phyloP scores from a whole-genome alignment of 2,888 invertebrate species.

The Volucella inflata region DNA sequence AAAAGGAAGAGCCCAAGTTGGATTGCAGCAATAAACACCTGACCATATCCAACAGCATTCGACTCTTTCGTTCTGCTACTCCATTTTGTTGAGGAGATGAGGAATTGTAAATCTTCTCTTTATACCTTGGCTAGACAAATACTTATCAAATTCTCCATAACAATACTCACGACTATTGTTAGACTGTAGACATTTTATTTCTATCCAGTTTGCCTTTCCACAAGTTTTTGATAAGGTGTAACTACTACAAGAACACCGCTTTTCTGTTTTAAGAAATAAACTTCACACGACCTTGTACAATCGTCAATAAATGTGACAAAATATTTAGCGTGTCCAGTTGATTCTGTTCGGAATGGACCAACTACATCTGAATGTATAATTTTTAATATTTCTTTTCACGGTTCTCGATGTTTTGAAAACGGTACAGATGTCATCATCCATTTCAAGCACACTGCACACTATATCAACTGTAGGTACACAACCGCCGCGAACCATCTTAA shows the following conservation, averaged over 20 bases:
- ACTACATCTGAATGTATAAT: slow-evolving; percentile 52
- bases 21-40: slow-evolving; percentile 76
- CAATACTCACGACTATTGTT: slow-evolving; percentile 78
- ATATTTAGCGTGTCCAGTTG: background rate
- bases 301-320: slow-evolving; percentile 51
- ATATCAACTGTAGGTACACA: slow-evolving; percentile 11
- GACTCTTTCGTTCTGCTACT: slow-evolving; percentile 77
- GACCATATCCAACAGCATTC: slow-evolving; percentile 36
- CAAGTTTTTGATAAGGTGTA: slow-evolving; percentile 73
- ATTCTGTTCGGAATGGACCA: slow-evolving; percentile 46
- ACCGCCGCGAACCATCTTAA: slow-evolving; percentile 22
- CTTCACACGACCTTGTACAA: slow-evolving; percentile 44
- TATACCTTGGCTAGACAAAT: slow-evolving; percentile 76
- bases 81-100: slow-evolving; percentile 78
- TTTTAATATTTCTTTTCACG: slow-evolving; percentile 33
- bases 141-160: slow-evolving; percentile 67
- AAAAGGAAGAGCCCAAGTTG: slow-evolving; percentile 57
- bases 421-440: slow-evolving; percentile 39
- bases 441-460: slow-evolving; percentile 38
- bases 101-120: slow-evolving; percentile 74
- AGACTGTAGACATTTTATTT: slow-evolving; percentile 76
- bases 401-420: slow-evolving; percentile 15
- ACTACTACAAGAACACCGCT: slow-evolving; percentile 63
- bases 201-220: slow-evolving; percentile 70
- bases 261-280: slow-evolving; percentile 52